Conservation (phyloP, 2,888 invertebrate genomes). For the Furcula furcula region DNA sequence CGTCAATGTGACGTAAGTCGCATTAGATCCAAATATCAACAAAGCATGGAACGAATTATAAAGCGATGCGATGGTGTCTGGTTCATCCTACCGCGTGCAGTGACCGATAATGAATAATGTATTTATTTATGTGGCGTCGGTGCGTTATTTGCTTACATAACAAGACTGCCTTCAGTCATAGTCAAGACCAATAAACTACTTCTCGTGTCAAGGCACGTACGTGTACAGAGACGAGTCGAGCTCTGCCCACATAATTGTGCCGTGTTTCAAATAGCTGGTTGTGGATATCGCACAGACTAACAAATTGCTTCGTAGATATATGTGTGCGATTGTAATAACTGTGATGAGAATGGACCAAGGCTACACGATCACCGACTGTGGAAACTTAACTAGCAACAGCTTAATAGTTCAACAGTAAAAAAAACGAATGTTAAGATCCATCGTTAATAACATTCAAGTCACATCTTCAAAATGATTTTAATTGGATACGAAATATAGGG, state of each 20-base stretch:
- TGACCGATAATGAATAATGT: slow-evolving; percentile 67
- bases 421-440: slow-evolving; percentile 1
- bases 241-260: slow-evolving; percentile 60
- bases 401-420: slow-evolving; percentile 26
- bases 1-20: slow-evolving; percentile 23
- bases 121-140: slow-evolving; percentile 45
- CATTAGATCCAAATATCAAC: slow-evolving; percentile 25
- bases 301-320: slow-evolving; percentile 52
- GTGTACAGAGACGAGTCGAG: slow-evolving; percentile 44
- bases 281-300: slow-evolving; percentile 31
- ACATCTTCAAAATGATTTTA: slow-evolving; percentile 2
- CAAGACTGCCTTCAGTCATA: slow-evolving; percentile 45
- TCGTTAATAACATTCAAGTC: slow-evolving; percentile 6
- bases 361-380: slow-evolving; percentile 37
- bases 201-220: slow-evolving; percentile 68
- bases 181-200: slow-evolving; percentile 63
- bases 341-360: slow-evolving; percentile 49
- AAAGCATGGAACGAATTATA: slow-evolving; percentile 33
- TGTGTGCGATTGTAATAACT: slow-evolving; percentile 44
- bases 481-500: background rate
- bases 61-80: slow-evolving; percentile 27
- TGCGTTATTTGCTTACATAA: slow-evolving; percentile 75
- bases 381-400: slow-evolving; percentile 32
- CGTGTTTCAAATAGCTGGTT: slow-evolving; percentile 44
- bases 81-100: slow-evolving; percentile 50